Conservation (phyloP, 2,113 vertebrate species). For the Pterophyllum scalare region DNA sequence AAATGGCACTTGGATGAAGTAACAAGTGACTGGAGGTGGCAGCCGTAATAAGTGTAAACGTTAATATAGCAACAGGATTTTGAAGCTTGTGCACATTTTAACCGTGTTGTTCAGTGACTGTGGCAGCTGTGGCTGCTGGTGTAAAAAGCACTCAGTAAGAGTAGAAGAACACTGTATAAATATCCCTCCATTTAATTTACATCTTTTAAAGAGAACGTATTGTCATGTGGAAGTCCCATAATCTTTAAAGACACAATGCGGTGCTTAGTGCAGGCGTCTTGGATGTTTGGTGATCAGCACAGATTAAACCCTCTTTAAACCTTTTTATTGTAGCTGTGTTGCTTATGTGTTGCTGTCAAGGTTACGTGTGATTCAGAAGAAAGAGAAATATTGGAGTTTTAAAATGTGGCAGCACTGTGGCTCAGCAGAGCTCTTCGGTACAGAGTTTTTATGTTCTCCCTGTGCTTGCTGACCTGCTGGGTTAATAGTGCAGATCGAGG, state of each 20-base stretch:
- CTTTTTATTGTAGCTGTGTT: not conserved
- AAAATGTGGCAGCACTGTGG: not conserved
- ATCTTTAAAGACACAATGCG: not conserved
- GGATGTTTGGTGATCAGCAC: not conserved
- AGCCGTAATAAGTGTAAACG: not conserved
- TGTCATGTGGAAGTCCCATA: not conserved
- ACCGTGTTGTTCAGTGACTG: not conserved
- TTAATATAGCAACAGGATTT: not conserved
- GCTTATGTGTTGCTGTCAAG: not conserved
- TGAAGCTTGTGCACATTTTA: constrained; percentile 2
- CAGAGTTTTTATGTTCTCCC: not conserved
- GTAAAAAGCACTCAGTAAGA: not conserved
- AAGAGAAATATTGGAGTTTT: not conserved
- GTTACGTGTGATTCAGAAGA: fast-evolving
- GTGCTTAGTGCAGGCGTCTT: not conserved
- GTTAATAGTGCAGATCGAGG: too few species aligned
- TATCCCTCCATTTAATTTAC: not conserved
- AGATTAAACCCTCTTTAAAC: not conserved
- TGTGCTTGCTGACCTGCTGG: too few species aligned
- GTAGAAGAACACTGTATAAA: not conserved
- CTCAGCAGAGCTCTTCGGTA: not conserved
- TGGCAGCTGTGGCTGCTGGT: not conserved
- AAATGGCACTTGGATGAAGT: not conserved
- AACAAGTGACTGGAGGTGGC: not conserved
- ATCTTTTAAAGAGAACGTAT: not conserved